phyloP scores from a whole-genome alignment of 2,888 invertebrate species.

The Lobophora halterata region DNA sequence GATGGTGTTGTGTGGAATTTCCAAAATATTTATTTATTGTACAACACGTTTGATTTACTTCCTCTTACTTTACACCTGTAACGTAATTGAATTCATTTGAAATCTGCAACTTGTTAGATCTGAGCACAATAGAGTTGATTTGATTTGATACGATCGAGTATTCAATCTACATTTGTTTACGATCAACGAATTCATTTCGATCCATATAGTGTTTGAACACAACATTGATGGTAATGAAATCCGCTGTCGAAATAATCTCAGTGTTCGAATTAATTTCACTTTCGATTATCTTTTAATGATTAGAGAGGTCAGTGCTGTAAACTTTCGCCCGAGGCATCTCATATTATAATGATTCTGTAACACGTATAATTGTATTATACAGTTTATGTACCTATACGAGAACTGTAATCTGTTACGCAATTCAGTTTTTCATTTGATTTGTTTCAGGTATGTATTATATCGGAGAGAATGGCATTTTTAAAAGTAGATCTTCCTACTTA shows the following conservation, averaged over 20 bases:
- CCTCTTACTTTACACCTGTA: conserved; percentile 3
- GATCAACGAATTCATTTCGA: conserved; percentile 24
- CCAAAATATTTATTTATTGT: background rate
- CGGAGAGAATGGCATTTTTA: too few species aligned
- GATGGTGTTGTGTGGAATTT: too few species aligned
- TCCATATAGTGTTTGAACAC: conserved; percentile 31
- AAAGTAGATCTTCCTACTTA: too few species aligned
- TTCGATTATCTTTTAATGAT: conserved; percentile 71
- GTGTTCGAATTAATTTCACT: conserved; percentile 70
- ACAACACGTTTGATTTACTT: background rate
- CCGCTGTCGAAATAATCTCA: conserved; percentile 57
- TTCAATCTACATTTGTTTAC: conserved; percentile 23
- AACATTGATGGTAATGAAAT: conserved; percentile 55
- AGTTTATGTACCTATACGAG: conserved; percentile 41
- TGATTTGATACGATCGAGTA: conserved; percentile 21
- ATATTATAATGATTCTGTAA: conserved; percentile 32
- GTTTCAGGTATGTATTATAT: conserved; percentile 60
- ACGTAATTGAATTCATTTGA: conserved; percentile 12
- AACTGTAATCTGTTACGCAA: conserved; percentile 33
- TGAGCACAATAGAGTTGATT: conserved; percentile 20
- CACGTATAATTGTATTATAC: conserved; percentile 48
- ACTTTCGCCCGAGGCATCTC: conserved; percentile 66
- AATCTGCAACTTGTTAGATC: conserved; percentile 8
- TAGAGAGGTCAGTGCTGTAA: conserved; percentile 64
- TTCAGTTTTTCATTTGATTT: conserved; percentile 38